Evolutionary conservation across 2,797 vertebrate species (phyloP), one percentile per base, ranked within the genome.

Genomic region (Sandelia bainsii): DNA sequence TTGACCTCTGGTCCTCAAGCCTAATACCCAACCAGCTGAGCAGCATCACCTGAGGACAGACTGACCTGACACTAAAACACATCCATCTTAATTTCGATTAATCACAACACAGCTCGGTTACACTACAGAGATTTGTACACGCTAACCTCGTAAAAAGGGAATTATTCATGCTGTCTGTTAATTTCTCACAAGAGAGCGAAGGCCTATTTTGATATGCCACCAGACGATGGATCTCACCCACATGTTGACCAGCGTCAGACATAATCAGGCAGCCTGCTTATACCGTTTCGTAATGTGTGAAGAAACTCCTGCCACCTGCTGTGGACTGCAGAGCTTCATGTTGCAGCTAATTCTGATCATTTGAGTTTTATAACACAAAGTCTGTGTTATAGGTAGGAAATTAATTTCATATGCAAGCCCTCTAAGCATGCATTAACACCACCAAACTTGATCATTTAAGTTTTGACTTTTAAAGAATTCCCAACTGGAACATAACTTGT

Each of bases 311-410:
- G 39, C 62, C 20, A 45, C 59, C 68, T 54, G 79, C 54, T 50
- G 61, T 73, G 84, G 66, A 86, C 85, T 73, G 82, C 81, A 82
- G 72, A 90, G 83, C 82, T 80, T 87, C 77, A 48, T 54, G 79
- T 83, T 81, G 84, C 88, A 80, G 83, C 87, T 83, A 65, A 81
- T 79, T 42, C 29, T 50, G 12, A 78, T 66, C 5, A 59, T 13
- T 64, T 23, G 46, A 67, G 23, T 81, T 82, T 82, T 69, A 45
- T 81, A 83, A 62, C n/a, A 16, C 76, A 74, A 29, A 57, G 19
- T 59, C 29, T 17, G 40, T 27, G 8, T 56, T 40, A 39, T 51
- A 56, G 52, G 16, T 69, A 58, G 64, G 49, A 66, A 78, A 61
- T 64, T 11, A 0, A 1, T 71, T 79, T 84, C 72, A 25, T 68